Conservation (phyloP, 1,140 invertebrate genomes). For the Nixonia krombeini region DNA sequence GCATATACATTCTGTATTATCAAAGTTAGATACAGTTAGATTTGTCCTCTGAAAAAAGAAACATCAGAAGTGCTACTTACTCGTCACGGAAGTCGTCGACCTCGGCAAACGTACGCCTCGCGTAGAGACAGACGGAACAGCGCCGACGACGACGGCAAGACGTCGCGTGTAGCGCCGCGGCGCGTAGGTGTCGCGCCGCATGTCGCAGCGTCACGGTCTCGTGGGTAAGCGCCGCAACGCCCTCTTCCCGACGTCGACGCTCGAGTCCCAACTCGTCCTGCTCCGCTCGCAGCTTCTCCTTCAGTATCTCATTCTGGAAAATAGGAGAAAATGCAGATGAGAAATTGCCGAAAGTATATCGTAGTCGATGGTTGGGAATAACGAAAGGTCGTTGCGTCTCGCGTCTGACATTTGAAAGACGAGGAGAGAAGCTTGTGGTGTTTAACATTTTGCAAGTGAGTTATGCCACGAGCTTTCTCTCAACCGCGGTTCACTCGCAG, state of each 20-base stretch:
- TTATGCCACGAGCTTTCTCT: conserved; percentile 19
- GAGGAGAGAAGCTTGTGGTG: conserved; percentile 14
- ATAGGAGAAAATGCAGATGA: too few relatives aligned
- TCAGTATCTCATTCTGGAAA: conserved; percentile 72
- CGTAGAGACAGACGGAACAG: conserved; percentile 76
- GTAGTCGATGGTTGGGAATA: too few relatives aligned
- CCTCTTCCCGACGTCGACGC: conserved; percentile 63
- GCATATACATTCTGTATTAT: too few relatives aligned
- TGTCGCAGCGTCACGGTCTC: conserved; percentile 62
- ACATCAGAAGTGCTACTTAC: too few relatives aligned
- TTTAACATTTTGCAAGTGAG: conserved; percentile 9
- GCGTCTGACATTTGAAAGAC: conserved; percentile 24
- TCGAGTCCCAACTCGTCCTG: conserved; percentile 67
- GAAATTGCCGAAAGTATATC: not conserved
- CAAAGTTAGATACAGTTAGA: too few relatives aligned
- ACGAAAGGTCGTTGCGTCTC: too few relatives aligned
- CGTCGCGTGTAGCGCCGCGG: conserved; percentile 64
- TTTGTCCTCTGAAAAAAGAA: too few relatives aligned
- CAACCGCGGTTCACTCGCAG: too few relatives aligned
- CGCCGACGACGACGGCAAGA: conserved; percentile 70
- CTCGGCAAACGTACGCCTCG: conserved; percentile 74
- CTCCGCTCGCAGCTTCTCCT: conserved; percentile 71
- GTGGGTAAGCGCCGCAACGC: conserved; percentile 59
- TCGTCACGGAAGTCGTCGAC: conserved; percentile 70
- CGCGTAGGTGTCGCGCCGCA: conserved; percentile 61